Base-by-base conservation (phyloP, 2,797 vertebrate genomes). In the Cygnus olor region DNA sequence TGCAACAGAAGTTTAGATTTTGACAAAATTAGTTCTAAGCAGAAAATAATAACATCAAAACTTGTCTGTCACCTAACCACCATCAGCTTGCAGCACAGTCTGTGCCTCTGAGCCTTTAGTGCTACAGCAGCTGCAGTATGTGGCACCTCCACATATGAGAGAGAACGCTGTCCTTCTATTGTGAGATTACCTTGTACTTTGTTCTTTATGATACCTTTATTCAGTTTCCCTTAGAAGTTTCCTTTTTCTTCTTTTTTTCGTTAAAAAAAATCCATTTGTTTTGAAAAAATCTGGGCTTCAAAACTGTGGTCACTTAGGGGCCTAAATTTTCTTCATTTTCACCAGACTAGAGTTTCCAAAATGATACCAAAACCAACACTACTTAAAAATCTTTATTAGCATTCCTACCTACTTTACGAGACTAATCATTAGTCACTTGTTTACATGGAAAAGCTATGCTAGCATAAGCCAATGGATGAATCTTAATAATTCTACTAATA, bases 91-190 rank as follows among this genome's bases (percentile, higher is more conserved):
- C 61, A 28, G 60, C 0, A 3, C 6, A 24, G 28, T 22, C 69
- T n/a, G 54, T 10, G 32, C 61, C 38, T 1, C 38, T 1, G 2
- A 30, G 56, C 36, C 40, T 30, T 27, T 28, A 20, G 10, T 4
- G 45, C 45, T 30, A 6, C n/a, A 44, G 38, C 56, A 28, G 51
- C 1, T 42, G 85, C 60, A 58, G 44, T 32, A 21, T 5, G 8
- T 9, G 32, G 53, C 53, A 66, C 44, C 60, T 72, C 25, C 60
- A 58, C 42, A 3, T 3, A 21, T 18, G 8, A 57, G 32, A 38
- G 40, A 61, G 4, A n/a, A 21, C 20, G 21, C 19, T 4, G 8
- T 32, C 71, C 34, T 1, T 0, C 21, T 30, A 6, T 47, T 8
- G 38, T 25, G 40, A 42, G 30, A 49, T 18, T 47, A 27, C 25